Conservation (phyloP, 1,140 invertebrate species). For the Frieseomelitta varia region DNA sequence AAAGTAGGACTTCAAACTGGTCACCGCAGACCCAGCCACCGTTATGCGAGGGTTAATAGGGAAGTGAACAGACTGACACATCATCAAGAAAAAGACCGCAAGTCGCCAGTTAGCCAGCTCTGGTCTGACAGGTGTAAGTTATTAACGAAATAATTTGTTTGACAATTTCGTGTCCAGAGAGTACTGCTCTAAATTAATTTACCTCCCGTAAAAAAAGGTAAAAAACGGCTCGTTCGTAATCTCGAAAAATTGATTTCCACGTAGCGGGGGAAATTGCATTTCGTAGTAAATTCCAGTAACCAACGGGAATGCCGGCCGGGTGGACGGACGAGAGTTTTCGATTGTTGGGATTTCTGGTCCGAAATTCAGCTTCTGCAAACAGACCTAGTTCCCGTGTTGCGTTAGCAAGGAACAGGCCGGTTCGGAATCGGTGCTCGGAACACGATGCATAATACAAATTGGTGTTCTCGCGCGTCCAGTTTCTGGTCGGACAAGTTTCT, state of each 20-base stretch:
- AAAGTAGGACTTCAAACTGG: no score
- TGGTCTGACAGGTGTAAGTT: no score
- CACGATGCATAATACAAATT: conserved; percentile 54
- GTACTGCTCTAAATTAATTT: no score
- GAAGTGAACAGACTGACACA: no score
- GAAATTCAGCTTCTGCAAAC: conserved; percentile 36
- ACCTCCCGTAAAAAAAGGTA: neutral
- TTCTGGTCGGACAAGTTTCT: conserved; percentile 41
- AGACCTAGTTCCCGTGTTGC: conserved; percentile 8
- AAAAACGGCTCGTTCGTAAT: neutral
- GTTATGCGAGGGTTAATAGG: no score
- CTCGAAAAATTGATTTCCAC: neutral
- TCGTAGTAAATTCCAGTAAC: neutral
- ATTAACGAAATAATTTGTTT: no score
- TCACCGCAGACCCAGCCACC: no score
- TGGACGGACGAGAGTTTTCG: neutral
- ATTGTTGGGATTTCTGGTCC: conserved; percentile 4
- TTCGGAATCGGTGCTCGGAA: conserved; percentile 18
- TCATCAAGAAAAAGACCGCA: no score
- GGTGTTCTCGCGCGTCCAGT: conserved; percentile 45
- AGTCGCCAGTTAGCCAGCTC: no score
- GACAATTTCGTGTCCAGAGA: no score
- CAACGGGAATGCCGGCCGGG: neutral
- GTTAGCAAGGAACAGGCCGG: neutral
- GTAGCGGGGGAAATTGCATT: neutral